Base-by-base conservation (phyloP, 1,140 invertebrate genomes). In the Pseudachorutes palmiensis region DNA sequence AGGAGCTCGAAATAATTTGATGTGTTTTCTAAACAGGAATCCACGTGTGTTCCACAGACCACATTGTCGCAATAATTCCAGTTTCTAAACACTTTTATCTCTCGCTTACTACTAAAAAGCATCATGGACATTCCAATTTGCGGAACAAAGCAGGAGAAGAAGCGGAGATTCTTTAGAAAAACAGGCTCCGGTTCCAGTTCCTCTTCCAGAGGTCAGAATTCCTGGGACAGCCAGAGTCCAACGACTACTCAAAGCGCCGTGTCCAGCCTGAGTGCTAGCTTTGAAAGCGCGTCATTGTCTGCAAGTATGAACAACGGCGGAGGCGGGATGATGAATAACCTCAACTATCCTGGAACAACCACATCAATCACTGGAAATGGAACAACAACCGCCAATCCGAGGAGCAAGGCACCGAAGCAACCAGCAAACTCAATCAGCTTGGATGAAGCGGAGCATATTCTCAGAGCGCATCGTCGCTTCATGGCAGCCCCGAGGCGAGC, bases 401-500 rank as follows among this genome's bases (percentile, higher is more conserved):
- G 22, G 45, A 14, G 29, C 60, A 60, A 3, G 49, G 14, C 29
- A 24, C 65, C n/a, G 66, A 49, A 19, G n/a, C 36, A 31, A 51
- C 29, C 1, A 2, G n/a, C 26, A 5, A 60, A 58, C 12, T 67
- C 67, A 59, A 61, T 57, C 24, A 72, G 70, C 64, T 57, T 72
- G 33, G 70, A 72, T 45, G 70, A 72, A 28, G 64, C 24, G 9
- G 70, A 69, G 32, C 51, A 55, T 22, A 69, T 72, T 26, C 65
- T 45, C 49, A 32, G 2, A 14, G 45, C 49, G 31, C 64, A 59
- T 22, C 49, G 62, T 19, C 51, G 70, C 3, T 73, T 71, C 58
- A 68, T 65, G 62, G 65, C 64, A 1, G 69, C 72, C 28, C 70
- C 70, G 5, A 26, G 74, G 36, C 57, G 74, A 31, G 74, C 74